A percentile compares a stretch with the other conserved stretches of the same genome.
phyloP scores from a whole-genome alignment of 2,113 vertebrate genomes.

The Cromileptes altivelis region DNA sequence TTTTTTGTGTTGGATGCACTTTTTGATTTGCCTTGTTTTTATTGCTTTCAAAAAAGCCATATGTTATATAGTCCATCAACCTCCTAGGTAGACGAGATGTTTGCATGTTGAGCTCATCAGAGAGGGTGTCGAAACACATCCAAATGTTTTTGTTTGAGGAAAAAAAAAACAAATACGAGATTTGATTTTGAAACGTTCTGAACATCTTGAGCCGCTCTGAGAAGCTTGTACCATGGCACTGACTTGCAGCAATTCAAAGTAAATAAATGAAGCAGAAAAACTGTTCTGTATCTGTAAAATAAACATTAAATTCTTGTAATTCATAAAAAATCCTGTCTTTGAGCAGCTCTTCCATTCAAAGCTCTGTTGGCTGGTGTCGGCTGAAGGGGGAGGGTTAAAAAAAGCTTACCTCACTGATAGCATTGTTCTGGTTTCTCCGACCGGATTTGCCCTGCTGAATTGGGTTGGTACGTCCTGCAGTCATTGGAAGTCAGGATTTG shows the following conservation, averaged over 20 bases:
- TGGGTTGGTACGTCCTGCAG: conserved; percentile 33
- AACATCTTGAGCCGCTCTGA: conserved; percentile 79
- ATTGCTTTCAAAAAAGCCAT: conserved; percentile 90
- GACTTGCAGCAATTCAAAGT: conserved; percentile 84
- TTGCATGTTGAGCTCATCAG: conserved; percentile 86
- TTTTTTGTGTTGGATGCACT: conserved; percentile 86
- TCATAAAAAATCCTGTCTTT: conserved; percentile 58
- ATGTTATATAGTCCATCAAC: conserved; percentile 81
- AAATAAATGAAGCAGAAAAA: conserved; percentile 84
- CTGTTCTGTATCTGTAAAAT: conserved; percentile 88
- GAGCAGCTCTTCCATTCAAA: conserved; percentile 70
- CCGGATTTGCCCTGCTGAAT: conserved; percentile 52
- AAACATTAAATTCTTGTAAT: conserved; percentile 87
- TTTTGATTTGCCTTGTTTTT: conserved; percentile 83
- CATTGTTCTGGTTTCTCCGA: conserved; percentile 57
- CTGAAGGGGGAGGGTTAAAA: conserved; percentile 7
- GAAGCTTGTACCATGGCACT: conserved; percentile 87
- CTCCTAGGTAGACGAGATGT: conserved; percentile 83
- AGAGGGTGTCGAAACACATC: conserved; percentile 76
- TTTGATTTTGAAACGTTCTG: conserved; percentile 70
- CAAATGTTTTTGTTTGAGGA: conserved; percentile 75
- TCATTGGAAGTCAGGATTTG: conserved; percentile 26
- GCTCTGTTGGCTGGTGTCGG: conserved; percentile 15
- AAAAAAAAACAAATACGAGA: conserved; percentile 44
- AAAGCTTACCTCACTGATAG: conserved; percentile 53